phyloP scores from a whole-genome alignment of 2,797 vertebrate genomes.

The Tapera naevia region DNA sequence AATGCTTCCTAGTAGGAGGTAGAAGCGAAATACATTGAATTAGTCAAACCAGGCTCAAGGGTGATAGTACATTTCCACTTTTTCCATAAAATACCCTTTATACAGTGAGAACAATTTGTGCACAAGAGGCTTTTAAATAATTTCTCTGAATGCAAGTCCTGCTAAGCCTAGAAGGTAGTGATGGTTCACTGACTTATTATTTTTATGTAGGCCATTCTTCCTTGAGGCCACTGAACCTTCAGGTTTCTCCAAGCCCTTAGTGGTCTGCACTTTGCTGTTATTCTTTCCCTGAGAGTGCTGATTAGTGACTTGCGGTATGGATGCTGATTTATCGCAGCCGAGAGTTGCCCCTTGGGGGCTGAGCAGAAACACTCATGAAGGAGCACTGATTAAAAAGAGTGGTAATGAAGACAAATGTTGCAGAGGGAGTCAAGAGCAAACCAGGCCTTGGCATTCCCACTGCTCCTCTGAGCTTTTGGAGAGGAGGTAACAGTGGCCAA shows the following conservation, averaged over 20 bases:
- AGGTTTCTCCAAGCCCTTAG: slow-evolving; percentile 78
- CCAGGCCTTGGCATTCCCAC: slow-evolving; percentile 79
- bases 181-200: slow-evolving; percentile 56
- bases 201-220: slow-evolving; percentile 64
- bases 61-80: neutral
- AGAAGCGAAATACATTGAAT: neutral
- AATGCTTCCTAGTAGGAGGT: slow-evolving; percentile 7
- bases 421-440: slow-evolving; percentile 79
- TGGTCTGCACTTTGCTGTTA: slow-evolving; percentile 77
- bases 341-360: slow-evolving; percentile 81
- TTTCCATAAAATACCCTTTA: neutral
- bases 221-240: slow-evolving; percentile 74
- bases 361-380: slow-evolving; percentile 82
- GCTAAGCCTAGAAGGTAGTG: slow-evolving; percentile 37
- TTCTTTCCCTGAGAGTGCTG: slow-evolving; percentile 82
- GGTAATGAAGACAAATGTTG: slow-evolving; percentile 87
- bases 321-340: slow-evolving; percentile 83
- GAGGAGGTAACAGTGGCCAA: slow-evolving; percentile 81
- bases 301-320: slow-evolving; percentile 84
- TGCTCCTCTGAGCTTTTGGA: slow-evolving; percentile 81
- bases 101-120: slow-evolving; percentile 32
- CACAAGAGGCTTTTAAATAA: slow-evolving; percentile 53
- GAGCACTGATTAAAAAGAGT: slow-evolving; percentile 86
- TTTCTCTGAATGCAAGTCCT: neutral
- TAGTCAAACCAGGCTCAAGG: neutral